phyloP scores from a whole-genome alignment of 2,797 vertebrate genomes.

The Pogonophryne albipinna region DNA sequence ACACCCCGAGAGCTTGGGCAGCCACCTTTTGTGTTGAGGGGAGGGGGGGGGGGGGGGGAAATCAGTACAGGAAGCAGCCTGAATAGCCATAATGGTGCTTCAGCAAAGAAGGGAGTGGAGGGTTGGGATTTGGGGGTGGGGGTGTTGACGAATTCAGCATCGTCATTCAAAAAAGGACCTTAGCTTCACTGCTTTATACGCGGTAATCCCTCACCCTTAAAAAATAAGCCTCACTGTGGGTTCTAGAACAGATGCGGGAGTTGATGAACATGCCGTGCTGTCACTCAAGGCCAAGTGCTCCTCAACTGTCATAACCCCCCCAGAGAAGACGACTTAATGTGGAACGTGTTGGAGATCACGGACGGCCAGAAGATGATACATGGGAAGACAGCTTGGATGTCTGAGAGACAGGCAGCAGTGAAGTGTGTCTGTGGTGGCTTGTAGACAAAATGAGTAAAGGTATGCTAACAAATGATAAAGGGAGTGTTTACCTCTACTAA shows the following conservation, averaged over 20 bases:
- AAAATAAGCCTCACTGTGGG: conserved; percentile 11
- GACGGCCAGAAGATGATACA: conserved; percentile 54
- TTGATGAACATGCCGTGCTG: conserved; percentile 20
- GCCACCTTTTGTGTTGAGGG: conserved; percentile 86
- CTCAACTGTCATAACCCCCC: conserved; percentile 18
- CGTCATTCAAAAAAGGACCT: conserved; percentile 79
- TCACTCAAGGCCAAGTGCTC: conserved; percentile 37
- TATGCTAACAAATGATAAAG: conserved; percentile 59
- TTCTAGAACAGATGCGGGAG: conserved; percentile 61
- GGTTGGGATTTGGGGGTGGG: conserved; percentile 71
- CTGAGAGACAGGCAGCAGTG: conserved; percentile 18
- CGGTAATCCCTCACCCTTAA: background rate
- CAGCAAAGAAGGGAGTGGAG: conserved; percentile 69
- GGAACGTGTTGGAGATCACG: conserved; percentile 58
- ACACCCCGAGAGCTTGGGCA: conserved; percentile 82
- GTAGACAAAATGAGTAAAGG: conserved; percentile 22
- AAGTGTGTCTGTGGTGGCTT: background rate
- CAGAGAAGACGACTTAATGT: conserved; percentile 26
- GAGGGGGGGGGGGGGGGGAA: conserved; percentile 76
- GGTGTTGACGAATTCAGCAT: conserved; percentile 88
- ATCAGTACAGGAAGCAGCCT: conserved; percentile 91
- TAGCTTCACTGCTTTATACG: conserved; percentile 31
- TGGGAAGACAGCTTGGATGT: conserved; percentile 15
- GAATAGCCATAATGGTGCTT: conserved; percentile 92
- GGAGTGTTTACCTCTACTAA: conserved; percentile 40